These are phyloP conservation scores for Tachina grossa DNA, from an alignment of 2,888 invertebrate genomes.

Conservation along the genomic window DNA sequence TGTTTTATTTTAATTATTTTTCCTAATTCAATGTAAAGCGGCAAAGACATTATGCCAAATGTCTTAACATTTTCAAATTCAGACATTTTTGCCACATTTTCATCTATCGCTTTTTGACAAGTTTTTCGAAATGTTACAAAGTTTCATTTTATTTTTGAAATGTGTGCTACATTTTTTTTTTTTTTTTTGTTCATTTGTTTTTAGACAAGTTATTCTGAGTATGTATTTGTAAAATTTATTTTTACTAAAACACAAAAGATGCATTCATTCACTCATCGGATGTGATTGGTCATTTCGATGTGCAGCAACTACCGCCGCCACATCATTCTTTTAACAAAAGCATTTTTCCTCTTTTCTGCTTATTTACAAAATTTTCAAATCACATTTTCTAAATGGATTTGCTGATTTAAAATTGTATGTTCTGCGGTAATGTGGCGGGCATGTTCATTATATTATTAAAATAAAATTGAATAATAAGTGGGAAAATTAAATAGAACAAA, in stretches of 20 bases:
- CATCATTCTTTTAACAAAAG: constrained; percentile 1
- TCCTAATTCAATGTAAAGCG: too few relatives aligned
- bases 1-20: too few relatives aligned
- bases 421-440: constrained; percentile 27
- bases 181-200: neutral
- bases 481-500: constrained; percentile 5
- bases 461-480: constrained; percentile 3
- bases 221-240: constrained; percentile 37
- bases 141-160: neutral
- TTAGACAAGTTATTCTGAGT: neutral
- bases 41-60: too few relatives aligned
- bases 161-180: neutral
- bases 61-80: too few relatives aligned
- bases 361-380: constrained; percentile 58
- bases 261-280: constrained; percentile 59
- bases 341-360: neutral
- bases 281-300: constrained; percentile 63
- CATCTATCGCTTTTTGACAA: too few relatives aligned
- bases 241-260: constrained; percentile 53
- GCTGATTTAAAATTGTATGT: constrained; percentile 62
- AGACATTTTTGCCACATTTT: too few relatives aligned
- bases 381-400: constrained; percentile 60
- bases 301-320: neutral
- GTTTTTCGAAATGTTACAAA: neutral
- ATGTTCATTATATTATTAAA: neutral